These are phyloP conservation scores for Ormyrus pomaceus DNA, from an alignment of 2,888 invertebrate species.

Conservation along the genomic window DNA sequence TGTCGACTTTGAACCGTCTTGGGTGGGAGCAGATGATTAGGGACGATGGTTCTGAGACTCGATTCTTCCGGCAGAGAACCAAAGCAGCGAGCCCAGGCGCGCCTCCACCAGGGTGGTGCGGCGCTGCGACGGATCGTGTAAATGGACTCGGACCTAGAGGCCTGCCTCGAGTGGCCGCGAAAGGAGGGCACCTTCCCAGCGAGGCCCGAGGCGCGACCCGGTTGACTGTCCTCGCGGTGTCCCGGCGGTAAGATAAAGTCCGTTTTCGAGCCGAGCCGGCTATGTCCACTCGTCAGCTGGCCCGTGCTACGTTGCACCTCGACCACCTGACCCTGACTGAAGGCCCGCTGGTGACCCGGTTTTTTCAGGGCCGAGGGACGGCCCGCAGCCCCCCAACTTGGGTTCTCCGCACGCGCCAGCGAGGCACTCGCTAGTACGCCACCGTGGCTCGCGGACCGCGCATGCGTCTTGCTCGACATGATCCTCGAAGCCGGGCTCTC, in stretches of 20 bases:
- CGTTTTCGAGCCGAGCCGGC: slow-evolving; percentile 89
- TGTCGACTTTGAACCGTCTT: slow-evolving; percentile 86
- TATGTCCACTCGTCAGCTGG: slow-evolving; percentile 79
- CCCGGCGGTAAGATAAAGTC: slow-evolving; percentile 93
- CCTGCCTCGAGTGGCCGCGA: slow-evolving; percentile 89
- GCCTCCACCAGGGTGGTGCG: slow-evolving; percentile 84
- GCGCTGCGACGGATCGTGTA: slow-evolving; percentile 89
- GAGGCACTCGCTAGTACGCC: slow-evolving; percentile 78
- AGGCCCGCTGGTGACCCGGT: slow-evolving; percentile 88
- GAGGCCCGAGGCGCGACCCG: slow-evolving; percentile 63
- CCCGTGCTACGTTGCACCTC: slow-evolving; percentile 76
- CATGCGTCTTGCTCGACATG: slow-evolving; percentile 77
- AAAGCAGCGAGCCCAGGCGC: slow-evolving; percentile 76
- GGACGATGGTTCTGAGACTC: slow-evolving; percentile 85
- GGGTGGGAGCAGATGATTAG: slow-evolving; percentile 90
- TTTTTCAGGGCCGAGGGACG: slow-evolving; percentile 85
- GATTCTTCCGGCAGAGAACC: slow-evolving; percentile 82
- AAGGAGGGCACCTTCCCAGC: slow-evolving; percentile 77
- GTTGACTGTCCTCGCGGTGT: slow-evolving; percentile 82
- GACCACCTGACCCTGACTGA: slow-evolving; percentile 91
- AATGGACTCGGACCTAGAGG: slow-evolving; percentile 90
- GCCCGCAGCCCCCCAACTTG: slow-evolving; percentile 15
- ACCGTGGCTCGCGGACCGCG: slow-evolving; percentile 91
- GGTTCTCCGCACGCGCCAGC: not conserved
- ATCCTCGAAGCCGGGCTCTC: slow-evolving; percentile 4